A percentile compares a stretch with the other conserved stretches of the same genome.
phyloP scores from a whole-genome alignment of 2,888 invertebrate genomes.

The Chrysina gloriosa region DNA sequence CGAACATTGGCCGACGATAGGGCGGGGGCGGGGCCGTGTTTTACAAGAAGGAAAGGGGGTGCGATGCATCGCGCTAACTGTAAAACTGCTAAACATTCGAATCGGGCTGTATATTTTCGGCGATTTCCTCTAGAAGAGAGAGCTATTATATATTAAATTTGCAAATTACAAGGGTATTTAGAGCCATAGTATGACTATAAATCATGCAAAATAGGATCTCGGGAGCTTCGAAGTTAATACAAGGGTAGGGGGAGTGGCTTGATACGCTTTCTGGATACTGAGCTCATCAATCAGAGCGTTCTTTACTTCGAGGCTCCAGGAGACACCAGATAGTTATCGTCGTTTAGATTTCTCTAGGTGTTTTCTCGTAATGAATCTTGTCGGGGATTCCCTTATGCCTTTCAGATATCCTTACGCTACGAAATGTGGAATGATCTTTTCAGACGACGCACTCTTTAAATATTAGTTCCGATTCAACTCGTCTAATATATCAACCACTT shows the following conservation, averaged over 20 bases:
- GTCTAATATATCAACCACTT: not conserved
- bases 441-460: not conserved
- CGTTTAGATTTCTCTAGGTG: constrained; percentile 18
- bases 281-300: constrained; percentile 43
- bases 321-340: constrained; percentile 15
- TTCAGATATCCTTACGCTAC: constrained; percentile 5
- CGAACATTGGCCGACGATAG: constrained; percentile 57
- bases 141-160: constrained; percentile 78
- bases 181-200: constrained; percentile 77
- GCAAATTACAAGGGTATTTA: constrained; percentile 82
- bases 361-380: constrained; percentile 27
- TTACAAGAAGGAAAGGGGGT: constrained; percentile 55
- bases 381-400: constrained; percentile 15
- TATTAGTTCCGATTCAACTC: not conserved
- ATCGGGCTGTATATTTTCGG: constrained; percentile 61
- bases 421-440: constrained; percentile 11
- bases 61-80: constrained; percentile 57
- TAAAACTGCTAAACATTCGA: constrained; percentile 59
- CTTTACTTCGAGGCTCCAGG: constrained; percentile 22
- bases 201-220: constrained; percentile 68
- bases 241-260: constrained; percentile 55
- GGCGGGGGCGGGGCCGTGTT: constrained; percentile 57
- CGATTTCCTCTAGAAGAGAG: constrained; percentile 62
- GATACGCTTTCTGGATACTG: constrained; percentile 41
- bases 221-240: constrained; percentile 62